Percentiles rank a stretch among this genome's conserved stretches.
Conservation (phyloP, 1,140 invertebrate species). For the honey bee (Apis mellifera) region DNA sequence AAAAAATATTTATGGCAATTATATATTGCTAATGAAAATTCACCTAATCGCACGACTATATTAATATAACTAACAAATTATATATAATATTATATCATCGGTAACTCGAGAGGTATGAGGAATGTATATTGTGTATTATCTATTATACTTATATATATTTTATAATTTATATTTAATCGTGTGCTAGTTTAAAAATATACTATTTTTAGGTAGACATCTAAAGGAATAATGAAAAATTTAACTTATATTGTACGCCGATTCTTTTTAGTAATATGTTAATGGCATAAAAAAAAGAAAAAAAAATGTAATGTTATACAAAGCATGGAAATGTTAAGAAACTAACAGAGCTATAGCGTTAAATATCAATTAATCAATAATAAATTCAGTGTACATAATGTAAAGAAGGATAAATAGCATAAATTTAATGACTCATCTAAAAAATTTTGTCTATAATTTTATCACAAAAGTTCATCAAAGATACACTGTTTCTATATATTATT, state of each 20-base stretch:
- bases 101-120: slow-evolving; percentile 56
- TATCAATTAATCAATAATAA: slow-evolving; percentile 65
- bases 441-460: slow-evolving; percentile 75
- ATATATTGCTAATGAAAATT: slow-evolving; percentile 50
- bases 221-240: slow-evolving; percentile 48
- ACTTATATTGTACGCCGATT: slow-evolving; percentile 56
- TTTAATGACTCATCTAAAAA: slow-evolving; percentile 70
- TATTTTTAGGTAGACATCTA: slow-evolving; percentile 60
- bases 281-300: slow-evolving; percentile 56
- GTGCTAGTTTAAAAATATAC: slow-evolving; percentile 58
- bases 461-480: slow-evolving; percentile 69
- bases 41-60: slow-evolving; percentile 54
- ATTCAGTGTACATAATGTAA: slow-evolving; percentile 79
- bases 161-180: slow-evolving; percentile 71
- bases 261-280: slow-evolving; percentile 62
- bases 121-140: slow-evolving; percentile 68
- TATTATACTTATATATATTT: slow-evolving; percentile 73
- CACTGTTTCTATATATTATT: neutral
- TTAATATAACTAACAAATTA: slow-evolving; percentile 50
- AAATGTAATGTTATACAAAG: slow-evolving; percentile 56
- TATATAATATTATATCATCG: slow-evolving; percentile 36
- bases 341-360: slow-evolving; percentile 62
- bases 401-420: slow-evolving; percentile 76
- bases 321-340: slow-evolving; percentile 58
- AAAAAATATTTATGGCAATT: slow-evolving; percentile 46